Conservation (phyloP, 2,888 invertebrate species). For the Cephalotes varians region DNA sequence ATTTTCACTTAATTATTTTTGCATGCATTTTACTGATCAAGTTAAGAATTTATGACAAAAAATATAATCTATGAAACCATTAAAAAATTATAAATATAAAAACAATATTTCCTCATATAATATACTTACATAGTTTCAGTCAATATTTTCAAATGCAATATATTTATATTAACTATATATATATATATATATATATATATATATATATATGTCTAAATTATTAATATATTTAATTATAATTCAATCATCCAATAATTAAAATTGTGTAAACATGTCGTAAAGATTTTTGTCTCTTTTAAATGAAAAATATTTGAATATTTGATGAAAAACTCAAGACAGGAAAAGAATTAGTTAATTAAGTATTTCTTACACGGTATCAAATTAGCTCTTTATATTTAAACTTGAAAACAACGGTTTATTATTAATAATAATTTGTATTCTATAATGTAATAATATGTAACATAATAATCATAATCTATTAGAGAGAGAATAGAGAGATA, state of each 20-base stretch:
- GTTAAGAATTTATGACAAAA: not conserved
- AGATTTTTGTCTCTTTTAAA: not conserved
- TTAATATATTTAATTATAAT: constrained; percentile 20
- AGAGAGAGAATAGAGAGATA: too few relatives aligned
- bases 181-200: not conserved
- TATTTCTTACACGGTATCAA: not conserved
- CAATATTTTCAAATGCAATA: not conserved
- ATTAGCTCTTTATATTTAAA: not conserved
- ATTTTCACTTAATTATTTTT: constrained; percentile 7
- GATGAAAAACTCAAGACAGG: not conserved
- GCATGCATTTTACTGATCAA: not conserved
- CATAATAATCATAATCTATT: too few relatives aligned
- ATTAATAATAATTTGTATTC: constrained; percentile 3
- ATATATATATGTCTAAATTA: too few relatives aligned
- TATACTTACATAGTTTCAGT: not conserved
- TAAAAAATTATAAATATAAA: not conserved
- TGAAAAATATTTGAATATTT: not conserved
- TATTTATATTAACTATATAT: too few relatives aligned
- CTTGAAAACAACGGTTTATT: not conserved
- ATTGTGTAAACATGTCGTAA: not conserved
- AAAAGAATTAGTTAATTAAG: not conserved
- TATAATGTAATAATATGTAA: too few relatives aligned
- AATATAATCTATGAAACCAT: not conserved
- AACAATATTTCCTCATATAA: not conserved
- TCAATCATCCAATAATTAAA: too few relatives aligned